A percentile compares a stretch with the other conserved stretches of the same genome.
Conservation (phyloP, 92 coral and sea anemone species). For the Epizoanthus stellaris region DNA sequence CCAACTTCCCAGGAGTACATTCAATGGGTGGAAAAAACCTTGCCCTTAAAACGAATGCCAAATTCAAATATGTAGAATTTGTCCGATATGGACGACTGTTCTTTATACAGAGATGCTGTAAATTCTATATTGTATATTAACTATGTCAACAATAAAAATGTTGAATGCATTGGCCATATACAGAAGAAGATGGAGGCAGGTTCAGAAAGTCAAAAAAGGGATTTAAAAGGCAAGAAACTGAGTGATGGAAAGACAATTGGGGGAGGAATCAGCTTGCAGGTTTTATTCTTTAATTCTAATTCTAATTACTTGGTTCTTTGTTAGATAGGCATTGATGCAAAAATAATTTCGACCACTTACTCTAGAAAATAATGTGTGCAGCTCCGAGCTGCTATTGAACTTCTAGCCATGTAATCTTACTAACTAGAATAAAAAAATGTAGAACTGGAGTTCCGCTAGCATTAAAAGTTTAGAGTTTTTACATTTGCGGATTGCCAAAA, state of each 20-base stretch:
- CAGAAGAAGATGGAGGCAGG: conserved; percentile 58
- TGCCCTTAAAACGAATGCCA: conserved; percentile 43
- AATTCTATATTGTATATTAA: conserved; percentile 47
- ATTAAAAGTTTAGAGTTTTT: no score
- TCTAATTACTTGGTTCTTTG: no score
- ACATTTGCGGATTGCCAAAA: no score
- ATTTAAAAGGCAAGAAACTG: conserved; percentile 51
- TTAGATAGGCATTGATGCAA: no score
- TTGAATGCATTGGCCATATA: conserved; percentile 64
- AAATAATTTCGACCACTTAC: no score
- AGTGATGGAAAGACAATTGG: conserved; percentile 57
- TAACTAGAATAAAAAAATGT: no score
- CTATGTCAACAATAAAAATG: conserved; percentile 26
- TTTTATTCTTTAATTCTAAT: no score
- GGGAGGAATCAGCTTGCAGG: conserved; percentile 50
- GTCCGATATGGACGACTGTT: conserved; percentile 63
- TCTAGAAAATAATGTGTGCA: no score
- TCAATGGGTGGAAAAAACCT: conserved; percentile 35
- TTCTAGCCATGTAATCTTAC: no score
- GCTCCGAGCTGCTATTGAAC: no score
- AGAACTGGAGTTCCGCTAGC: no score
- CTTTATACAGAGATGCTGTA: conserved; percentile 41
- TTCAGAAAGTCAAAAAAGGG: conserved; percentile 42
- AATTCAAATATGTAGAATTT: conserved; percentile 53
- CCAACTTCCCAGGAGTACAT: conserved; percentile 50